Conservation (phyloP, 2,113 vertebrate genomes). For the Gymnobelideus leadbeateri region DNA sequence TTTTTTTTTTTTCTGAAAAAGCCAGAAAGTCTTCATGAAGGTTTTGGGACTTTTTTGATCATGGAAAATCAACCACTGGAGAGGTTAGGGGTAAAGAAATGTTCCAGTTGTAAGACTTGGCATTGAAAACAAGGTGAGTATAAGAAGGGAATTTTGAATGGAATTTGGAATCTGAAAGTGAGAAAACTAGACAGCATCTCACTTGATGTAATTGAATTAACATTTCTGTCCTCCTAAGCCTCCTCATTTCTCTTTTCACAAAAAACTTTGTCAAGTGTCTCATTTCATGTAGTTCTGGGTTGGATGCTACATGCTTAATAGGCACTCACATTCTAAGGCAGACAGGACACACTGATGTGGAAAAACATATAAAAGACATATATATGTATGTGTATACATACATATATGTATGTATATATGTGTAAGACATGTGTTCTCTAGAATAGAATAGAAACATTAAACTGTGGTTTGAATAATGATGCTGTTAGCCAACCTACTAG, state of each 20-base stretch:
- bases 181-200: not conserved
- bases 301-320: not conserved
- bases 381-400: too few relatives aligned
- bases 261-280: not conserved
- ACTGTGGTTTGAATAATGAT: slow-evolving; percentile 15
- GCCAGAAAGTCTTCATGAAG: not conserved
- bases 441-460: not conserved
- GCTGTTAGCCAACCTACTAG: not conserved
- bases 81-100: not conserved
- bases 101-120: not conserved
- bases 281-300: not conserved
- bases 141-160: not conserved
- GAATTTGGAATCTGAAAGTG: not conserved
- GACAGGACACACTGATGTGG: not conserved
- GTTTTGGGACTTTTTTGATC: not conserved
- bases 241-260: not conserved
- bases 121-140: not conserved
- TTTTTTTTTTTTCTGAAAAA: not conserved
- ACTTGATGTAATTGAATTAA: not conserved
- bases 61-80: not conserved
- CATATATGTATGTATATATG: not conserved
- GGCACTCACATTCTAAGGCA: not conserved
- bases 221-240: not conserved
- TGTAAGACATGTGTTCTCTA: not conserved
- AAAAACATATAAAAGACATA: not conserved